Evolutionary conservation across 2,113 vertebrate species (phyloP).

Genomic region (Fulica atra): DNA sequence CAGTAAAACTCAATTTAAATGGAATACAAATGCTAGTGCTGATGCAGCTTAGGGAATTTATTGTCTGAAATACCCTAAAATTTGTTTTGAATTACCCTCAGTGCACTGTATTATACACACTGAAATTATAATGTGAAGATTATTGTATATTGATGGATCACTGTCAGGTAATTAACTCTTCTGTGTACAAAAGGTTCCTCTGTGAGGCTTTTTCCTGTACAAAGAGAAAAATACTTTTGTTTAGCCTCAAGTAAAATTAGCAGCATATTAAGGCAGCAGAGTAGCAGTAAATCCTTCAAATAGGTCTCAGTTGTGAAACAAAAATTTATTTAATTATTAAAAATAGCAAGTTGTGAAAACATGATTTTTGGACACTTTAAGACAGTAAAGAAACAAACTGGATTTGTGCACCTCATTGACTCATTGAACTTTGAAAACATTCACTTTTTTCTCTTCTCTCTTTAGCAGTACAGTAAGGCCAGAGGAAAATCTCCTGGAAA

Average conservation of each 20-base stretch:
- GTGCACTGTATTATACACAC: neutral
- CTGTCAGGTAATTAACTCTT: neutral
- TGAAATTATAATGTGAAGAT: slow-evolving; percentile 8
- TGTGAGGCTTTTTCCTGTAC: neutral
- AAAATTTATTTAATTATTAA: neutral
- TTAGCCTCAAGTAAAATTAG: neutral
- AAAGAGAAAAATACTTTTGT: neutral
- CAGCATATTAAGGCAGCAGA: neutral
- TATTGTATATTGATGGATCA: neutral
- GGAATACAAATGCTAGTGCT: slow-evolving; percentile 8
- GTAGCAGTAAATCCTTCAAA: neutral
- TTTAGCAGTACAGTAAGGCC: neutral
- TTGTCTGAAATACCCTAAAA: slow-evolving; percentile 23
- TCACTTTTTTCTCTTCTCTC: neutral
- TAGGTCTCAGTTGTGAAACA: neutral
- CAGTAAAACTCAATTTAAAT: slow-evolving; percentile 32
- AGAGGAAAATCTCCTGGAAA: neutral
- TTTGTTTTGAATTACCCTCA: slow-evolving; percentile 35
- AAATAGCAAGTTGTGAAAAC: neutral
- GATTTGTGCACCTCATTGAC: neutral
- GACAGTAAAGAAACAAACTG: neutral
- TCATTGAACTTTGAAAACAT: neutral
- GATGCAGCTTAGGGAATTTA: slow-evolving; percentile 19
- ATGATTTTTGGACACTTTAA: neutral
- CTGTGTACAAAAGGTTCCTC: neutral